Percentiles rank a stretch among this genome's conserved stretches.
Evolutionary conservation across 2,797 vertebrate genomes (phyloP).

Genomic region (Megalops cyprinoides): DNA sequence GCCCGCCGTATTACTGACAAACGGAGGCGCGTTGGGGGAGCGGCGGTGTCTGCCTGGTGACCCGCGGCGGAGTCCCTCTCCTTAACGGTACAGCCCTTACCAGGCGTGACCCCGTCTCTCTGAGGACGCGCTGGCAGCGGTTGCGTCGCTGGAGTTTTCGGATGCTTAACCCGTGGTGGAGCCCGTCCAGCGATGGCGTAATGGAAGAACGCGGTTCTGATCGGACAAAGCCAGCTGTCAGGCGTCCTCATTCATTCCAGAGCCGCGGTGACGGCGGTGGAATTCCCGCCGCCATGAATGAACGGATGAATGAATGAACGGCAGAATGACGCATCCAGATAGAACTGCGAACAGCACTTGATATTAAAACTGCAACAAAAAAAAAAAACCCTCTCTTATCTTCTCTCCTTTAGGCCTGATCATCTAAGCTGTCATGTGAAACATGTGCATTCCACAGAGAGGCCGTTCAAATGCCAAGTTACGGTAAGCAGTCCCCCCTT

Average conservation of each 20-base stretch:
- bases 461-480: conserved; percentile 99
- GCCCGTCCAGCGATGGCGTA: not conserved
- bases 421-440: conserved; percentile 99
- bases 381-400: too few relatives aligned
- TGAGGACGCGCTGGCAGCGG: not conserved
- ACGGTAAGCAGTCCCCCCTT: conserved; percentile 77
- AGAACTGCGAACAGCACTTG: too few relatives aligned
- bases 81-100: not conserved
- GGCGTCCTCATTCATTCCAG: too few relatives aligned
- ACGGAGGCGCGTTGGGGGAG: not conserved
- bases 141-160: too few relatives aligned
- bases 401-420: conserved; percentile 85
- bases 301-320: too few relatives aligned
- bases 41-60: too few relatives aligned
- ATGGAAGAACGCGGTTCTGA: not conserved
- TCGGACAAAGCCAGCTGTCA: not conserved
- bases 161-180: not conserved
- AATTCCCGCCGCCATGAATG: too few relatives aligned
- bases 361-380: too few relatives aligned
- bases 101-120: not conserved
- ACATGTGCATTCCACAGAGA: conserved; percentile 99
- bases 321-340: too few relatives aligned
- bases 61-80: not conserved
- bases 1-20: too few relatives aligned
- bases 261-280: too few relatives aligned